Percentiles rank a stretch among this genome's conserved stretches.
phyloP scores from a whole-genome alignment of 2,113 vertebrate genomes.

The Parus major region DNA sequence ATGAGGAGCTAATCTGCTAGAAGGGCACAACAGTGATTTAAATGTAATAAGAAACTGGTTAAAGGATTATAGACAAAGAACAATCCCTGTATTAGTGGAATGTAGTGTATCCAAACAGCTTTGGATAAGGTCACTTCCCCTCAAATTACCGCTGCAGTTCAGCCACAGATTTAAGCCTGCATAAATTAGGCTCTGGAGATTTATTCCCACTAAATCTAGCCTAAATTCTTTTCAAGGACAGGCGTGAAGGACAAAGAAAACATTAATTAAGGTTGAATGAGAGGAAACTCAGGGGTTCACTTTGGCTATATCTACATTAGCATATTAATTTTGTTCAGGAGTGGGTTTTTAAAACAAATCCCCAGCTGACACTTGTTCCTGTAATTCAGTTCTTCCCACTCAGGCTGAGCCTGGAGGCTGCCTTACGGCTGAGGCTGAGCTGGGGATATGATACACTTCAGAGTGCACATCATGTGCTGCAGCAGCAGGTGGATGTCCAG shows the following conservation, averaged over 20 bases:
- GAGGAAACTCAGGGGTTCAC: background rate
- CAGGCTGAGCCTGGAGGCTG: background rate
- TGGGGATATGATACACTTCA: background rate
- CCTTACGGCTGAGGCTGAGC: background rate
- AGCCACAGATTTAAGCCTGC: background rate
- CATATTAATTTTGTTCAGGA: background rate
- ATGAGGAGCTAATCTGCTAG: background rate
- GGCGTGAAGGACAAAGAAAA: background rate
- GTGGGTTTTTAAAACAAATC: background rate
- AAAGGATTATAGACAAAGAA: background rate
- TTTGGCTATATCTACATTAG: background rate
- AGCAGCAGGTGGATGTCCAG: background rate
- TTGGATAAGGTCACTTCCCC: background rate
- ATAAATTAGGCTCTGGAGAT: background rate
- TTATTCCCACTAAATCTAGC: background rate
- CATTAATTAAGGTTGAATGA: background rate
- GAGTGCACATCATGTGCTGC: fast-evolving
- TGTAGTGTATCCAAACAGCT: background rate
- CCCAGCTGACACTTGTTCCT: background rate
- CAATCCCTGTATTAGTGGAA: background rate
- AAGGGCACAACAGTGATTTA: background rate
- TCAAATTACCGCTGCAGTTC: fast-evolving
- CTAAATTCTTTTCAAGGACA: background rate
- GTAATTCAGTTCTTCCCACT: background rate
- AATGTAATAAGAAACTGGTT: background rate